Conservation (phyloP, 2,888 invertebrate species). For the Dioctria rufipes region DNA sequence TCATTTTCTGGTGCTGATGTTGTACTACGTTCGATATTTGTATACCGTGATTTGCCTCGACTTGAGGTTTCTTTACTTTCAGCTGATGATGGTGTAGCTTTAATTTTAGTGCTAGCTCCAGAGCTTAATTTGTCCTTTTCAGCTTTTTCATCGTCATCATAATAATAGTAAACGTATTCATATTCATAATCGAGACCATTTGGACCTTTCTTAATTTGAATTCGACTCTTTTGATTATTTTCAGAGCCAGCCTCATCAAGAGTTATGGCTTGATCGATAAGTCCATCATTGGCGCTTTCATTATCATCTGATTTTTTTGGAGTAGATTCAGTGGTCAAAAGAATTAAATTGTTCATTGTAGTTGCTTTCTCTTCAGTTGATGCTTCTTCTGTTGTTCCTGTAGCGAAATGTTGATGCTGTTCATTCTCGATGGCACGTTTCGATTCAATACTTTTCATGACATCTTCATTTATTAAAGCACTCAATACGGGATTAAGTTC, state of each 20-base stretch:
- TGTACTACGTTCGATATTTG: constrained; percentile 69
- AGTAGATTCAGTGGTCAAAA: constrained; percentile 13
- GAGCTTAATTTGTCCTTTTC: constrained; percentile 62
- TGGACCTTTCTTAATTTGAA: constrained; percentile 89
- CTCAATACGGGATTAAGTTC: constrained; percentile 71
- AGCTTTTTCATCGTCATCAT: constrained; percentile 81
- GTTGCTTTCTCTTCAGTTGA: not conserved
- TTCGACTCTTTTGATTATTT: constrained; percentile 79
- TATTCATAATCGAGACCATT: constrained; percentile 94
- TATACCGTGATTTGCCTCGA: constrained; percentile 71
- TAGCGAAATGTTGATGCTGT: constrained; percentile 64
- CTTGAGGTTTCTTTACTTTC: constrained; percentile 71
- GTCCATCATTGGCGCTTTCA: constrained; percentile 64
- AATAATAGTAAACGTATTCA: constrained; percentile 92
- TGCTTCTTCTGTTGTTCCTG: not conserved
- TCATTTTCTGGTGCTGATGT: constrained; percentile 72
- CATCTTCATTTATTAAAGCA: constrained; percentile 72
- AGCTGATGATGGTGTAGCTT: constrained; percentile 72
- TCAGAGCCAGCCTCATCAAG: constrained; percentile 79
- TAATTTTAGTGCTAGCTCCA: constrained; percentile 69
- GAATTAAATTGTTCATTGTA: constrained; percentile 9
- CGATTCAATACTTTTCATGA: constrained; percentile 73
- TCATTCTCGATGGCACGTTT: constrained; percentile 69
- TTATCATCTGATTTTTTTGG: not conserved
- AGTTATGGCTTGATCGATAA: constrained; percentile 73